Evolutionary conservation across 2,797 vertebrate species (phyloP), one percentile per base, ranked within the genome.

Genomic region (Crax fasciolata): DNA sequence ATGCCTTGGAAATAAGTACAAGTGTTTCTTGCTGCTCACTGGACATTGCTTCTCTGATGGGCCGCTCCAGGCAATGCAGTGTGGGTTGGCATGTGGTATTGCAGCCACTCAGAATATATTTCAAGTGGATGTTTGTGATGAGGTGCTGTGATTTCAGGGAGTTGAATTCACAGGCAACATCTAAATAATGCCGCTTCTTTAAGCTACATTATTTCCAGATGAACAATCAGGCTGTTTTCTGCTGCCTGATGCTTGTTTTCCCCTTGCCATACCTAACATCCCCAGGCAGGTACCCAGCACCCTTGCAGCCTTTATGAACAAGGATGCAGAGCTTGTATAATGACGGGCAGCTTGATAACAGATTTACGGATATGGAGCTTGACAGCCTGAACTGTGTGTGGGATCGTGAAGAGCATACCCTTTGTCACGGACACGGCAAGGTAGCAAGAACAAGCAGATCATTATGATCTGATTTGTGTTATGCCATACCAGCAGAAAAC

Each of bases 31-130:
- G 20, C 24, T 77, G n/a, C 54, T 88, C 25, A 27, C 20, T 39
- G 43, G 52, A 48, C 2, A 4, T 15, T 35, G n/a, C 10, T 59
- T 41, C 76, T 80, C 57, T 59, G 44, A 21, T 4, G 51, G 24
- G 39, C 17, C 28, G 10, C 17, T 59, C n/a, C 6, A 32, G 24
- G 7, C 28, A 68, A 32, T 0, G 1, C 27, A 9, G 27, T 1
- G 5, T 8, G 14, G 24, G 13, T 58, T 7, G 10, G 15, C 20
- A 5, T 2, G 15, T 21, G 13, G 32, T 1, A 3, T 28, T 0
- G 1, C 2, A 72, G 46, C 32, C 30, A 11, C 16, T 44, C 27
- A 48, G 77, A 59, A 68, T 57, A 39, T 6, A 20, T 78, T 87
- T 78, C 10, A 19, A 61, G 30, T 2, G 38, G 32, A 19, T 67